Evolutionary conservation across 2,888 invertebrate species (phyloP).

Genomic region (Eupithecia centaureata): DNA sequence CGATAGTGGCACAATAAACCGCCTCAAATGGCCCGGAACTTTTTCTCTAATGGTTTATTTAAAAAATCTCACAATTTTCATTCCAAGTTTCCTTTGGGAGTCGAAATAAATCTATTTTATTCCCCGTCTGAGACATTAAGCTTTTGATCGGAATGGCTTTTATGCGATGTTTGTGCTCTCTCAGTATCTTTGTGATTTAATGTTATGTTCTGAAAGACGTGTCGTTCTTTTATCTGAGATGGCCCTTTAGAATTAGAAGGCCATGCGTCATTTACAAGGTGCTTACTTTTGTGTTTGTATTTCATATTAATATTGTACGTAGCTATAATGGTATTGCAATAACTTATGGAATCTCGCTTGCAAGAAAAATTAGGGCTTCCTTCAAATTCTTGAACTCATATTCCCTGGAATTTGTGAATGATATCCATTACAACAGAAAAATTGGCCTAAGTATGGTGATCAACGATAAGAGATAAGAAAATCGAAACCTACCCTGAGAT

Average conservation of each 20-base stretch:
- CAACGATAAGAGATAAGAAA: no score
- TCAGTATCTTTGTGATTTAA: constrained; percentile 73
- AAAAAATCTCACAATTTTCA: constrained; percentile 81
- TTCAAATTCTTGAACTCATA: neutral
- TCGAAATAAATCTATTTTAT: constrained; percentile 78
- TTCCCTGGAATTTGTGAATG: no score
- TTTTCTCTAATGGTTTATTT: constrained; percentile 83
- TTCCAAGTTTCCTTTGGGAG: constrained; percentile 75
- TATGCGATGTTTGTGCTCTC: constrained; percentile 80
- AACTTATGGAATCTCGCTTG: constrained; percentile 7
- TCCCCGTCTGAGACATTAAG: constrained; percentile 73
- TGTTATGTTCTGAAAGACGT: constrained; percentile 69
- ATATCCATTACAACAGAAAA: no score
- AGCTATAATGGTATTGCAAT: constrained; percentile 13
- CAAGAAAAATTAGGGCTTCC: neutral
- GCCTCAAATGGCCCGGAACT: constrained; percentile 81
- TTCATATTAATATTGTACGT: constrained; percentile 50
- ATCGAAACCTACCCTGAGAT: neutral
- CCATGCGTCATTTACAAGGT: constrained; percentile 52
- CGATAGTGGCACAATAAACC: constrained; percentile 79
- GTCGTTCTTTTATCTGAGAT: constrained; percentile 56
- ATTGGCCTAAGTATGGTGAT: neutral
- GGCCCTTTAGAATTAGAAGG: constrained; percentile 50
- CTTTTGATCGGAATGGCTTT: constrained; percentile 80
- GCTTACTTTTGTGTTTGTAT: constrained; percentile 48